These are phyloP conservation scores for Drosophila nr. perissopoda DNA, from an alignment of 2,888 invertebrate genomes.

Conservation along the genomic window DNA sequence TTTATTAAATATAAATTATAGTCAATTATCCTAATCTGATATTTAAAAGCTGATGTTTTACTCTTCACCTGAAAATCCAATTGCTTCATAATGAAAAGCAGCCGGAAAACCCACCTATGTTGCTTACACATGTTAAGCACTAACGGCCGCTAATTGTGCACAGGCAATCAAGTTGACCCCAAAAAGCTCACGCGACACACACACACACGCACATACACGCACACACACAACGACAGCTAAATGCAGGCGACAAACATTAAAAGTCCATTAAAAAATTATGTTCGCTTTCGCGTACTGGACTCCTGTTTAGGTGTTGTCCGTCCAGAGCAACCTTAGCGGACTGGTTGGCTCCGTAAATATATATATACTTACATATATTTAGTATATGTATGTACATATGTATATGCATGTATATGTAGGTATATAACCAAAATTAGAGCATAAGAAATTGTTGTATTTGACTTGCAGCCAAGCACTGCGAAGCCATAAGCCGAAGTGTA, in stretches of 20 bases:
- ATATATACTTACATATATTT: not conserved
- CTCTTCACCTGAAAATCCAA: not conserved
- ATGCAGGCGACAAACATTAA: conserved; percentile 77
- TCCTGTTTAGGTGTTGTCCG: conserved; percentile 62
- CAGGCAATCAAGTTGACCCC: conserved; percentile 56
- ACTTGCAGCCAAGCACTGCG: conserved; percentile 42
- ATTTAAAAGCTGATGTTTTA: not conserved
- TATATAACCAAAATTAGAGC: conserved; percentile 61
- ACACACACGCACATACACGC: conserved; percentile 8
- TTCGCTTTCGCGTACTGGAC: conserved; percentile 55
- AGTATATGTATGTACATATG: not conserved
- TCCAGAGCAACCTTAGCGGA: conserved; percentile 29
- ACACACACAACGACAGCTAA: conserved; percentile 23
- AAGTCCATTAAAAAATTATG: conserved; percentile 82
- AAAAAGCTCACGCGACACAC: conserved; percentile 63
- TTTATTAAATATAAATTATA: not conserved
- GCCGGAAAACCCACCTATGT: conserved; percentile 53
- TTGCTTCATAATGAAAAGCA: not conserved
- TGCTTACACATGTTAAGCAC: conserved; percentile 67
- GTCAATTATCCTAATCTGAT: not conserved
- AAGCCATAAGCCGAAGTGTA: conserved; percentile 61
- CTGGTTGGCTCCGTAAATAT: conserved; percentile 14
- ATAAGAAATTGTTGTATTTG: conserved; percentile 61
- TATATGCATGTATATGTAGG: not conserved
- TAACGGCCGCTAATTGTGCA: conserved; percentile 69